Evolutionary conservation across 92 coral and sea anemone genomes (phyloP).

Genomic region (Desmophyllum pertusum): DNA sequence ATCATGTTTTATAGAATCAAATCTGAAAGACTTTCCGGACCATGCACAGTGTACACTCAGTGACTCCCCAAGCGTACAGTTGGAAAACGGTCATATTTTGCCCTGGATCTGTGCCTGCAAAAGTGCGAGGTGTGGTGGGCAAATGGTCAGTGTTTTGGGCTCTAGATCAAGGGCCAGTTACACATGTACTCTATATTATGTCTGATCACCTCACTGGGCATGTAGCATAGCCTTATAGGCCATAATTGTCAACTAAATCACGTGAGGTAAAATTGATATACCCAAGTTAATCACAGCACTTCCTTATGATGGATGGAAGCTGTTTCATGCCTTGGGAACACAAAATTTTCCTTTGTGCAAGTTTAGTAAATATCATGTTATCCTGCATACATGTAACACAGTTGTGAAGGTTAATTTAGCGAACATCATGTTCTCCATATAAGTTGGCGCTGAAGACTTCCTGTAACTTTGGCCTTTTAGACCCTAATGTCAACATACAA

Average conservation of each 20-base stretch:
- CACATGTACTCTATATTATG: no score
- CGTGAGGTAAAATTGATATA: conserved; percentile 74
- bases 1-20: no score
- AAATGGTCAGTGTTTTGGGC: no score
- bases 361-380: neutral
- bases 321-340: conserved; percentile 88
- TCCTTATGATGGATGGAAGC: conserved; percentile 28
- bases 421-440: neutral
- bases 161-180: no score
- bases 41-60: no score
- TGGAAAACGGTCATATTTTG: no score
- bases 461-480: neutral
- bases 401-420: neutral
- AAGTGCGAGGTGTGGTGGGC: no score
- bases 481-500: neutral
- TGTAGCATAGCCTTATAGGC: conserved; percentile 40
- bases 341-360: no score
- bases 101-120: no score
- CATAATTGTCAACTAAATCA: conserved; percentile 63
- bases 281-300: conserved; percentile 80
- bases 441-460: neutral
- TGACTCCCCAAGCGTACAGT: no score
- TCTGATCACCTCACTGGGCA: conserved; percentile 69
- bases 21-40: no score
- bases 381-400: neutral